Evolutionary conservation across 2,797 vertebrate genomes (phyloP).

Genomic region (Cyclopterus lumpus): DNA sequence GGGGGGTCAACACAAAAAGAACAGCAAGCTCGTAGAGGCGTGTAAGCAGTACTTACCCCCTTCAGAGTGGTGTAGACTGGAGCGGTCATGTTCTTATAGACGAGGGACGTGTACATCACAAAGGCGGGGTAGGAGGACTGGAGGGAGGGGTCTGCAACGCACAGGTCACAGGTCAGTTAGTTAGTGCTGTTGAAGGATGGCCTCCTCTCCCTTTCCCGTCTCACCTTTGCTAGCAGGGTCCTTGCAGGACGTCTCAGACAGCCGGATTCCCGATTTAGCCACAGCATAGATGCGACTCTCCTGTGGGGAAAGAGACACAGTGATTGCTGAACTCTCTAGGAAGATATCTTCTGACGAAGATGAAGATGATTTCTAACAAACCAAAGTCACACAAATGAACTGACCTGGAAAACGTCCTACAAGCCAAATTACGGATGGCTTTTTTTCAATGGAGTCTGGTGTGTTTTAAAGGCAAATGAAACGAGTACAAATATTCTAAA

Average conservation of each 20-base stretch:
- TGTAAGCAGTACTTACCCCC: conserved; percentile 84
- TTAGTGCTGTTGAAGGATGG: not conserved
- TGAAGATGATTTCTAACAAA: no score
- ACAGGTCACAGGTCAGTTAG: conserved; percentile 44
- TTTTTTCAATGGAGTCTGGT: not conserved
- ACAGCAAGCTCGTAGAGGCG: not conserved
- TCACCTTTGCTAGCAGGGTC: conserved; percentile 90
- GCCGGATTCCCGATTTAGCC: conserved; percentile 95
- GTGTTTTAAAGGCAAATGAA: not conserved
- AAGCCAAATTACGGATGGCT: not conserved
- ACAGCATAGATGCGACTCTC: conserved; percentile 98
- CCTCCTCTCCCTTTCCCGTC: conserved; percentile 26
- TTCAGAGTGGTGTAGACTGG: conserved; percentile 94
- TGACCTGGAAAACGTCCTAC: not conserved
- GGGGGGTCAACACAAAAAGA: not conserved
- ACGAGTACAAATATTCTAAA: no score
- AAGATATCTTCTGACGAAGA: not conserved
- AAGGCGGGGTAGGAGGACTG: conserved; percentile 87
- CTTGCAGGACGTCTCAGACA: conserved; percentile 90
- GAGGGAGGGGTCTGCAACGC: conserved; percentile 83
- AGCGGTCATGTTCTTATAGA: conserved; percentile 93
- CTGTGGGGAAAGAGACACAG: conserved; percentile 73
- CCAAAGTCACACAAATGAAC: not conserved
- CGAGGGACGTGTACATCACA: conserved; percentile 92
- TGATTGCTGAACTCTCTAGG: not conserved